A percentile compares a stretch with the other conserved stretches of the same genome.
Evolutionary conservation across 2,797 vertebrate species (phyloP).

Genomic region (Sitta carolinensis): DNA sequence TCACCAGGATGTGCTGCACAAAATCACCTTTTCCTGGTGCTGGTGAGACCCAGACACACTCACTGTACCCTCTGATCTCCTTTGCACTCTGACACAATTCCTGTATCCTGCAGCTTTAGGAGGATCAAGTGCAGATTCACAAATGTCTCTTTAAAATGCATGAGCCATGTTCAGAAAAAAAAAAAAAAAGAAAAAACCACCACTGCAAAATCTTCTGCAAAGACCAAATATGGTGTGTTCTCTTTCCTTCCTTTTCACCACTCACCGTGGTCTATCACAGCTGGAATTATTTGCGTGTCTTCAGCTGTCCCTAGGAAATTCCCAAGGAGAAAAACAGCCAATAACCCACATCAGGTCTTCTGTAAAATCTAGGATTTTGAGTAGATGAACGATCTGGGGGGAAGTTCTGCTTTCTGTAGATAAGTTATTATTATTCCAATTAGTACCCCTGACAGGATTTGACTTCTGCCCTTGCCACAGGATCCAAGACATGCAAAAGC

Average conservation of each 20-base stretch:
- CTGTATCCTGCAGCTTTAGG: neutral
- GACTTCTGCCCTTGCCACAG: neutral
- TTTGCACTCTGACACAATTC: neutral
- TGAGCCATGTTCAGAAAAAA: neutral
- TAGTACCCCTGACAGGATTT: neutral
- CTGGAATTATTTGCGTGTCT: neutral
- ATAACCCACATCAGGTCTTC: neutral
- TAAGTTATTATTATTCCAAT: neutral
- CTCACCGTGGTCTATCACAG: neutral
- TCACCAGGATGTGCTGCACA: neutral
- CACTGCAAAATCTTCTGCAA: neutral
- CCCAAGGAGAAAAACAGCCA: neutral
- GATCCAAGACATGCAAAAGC: neutral
- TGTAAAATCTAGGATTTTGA: neutral
- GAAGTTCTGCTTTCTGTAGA: neutral
- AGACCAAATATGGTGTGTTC: neutral
- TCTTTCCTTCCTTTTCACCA: neutral
- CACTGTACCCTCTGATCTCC: neutral
- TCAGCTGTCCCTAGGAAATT: neutral
- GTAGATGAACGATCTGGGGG: rapidly evolving
- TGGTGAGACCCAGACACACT: neutral
- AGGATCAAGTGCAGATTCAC: neutral
- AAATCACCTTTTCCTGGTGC: neutral
- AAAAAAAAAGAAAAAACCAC: neutral
- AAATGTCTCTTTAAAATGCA: neutral